These are phyloP conservation scores for Cheirogaleus medius DNA, from an alignment of 2,113 vertebrate genomes.

Conservation along the genomic window DNA sequence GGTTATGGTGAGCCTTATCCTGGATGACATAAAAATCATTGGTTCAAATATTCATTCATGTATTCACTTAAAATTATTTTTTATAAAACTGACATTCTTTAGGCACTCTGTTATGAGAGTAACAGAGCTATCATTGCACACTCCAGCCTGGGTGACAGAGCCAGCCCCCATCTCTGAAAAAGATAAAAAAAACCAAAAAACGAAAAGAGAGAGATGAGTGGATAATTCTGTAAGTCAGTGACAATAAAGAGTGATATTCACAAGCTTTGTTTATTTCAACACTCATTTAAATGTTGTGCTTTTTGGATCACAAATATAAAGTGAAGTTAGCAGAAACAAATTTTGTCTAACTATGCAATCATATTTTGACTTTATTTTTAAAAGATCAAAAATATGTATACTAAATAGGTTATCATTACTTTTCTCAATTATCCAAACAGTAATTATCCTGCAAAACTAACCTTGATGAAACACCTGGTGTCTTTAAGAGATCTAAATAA, in stretches of 20 bases:
- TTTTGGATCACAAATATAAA: neutral
- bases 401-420: slow-evolving; percentile 60
- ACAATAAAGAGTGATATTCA: neutral
- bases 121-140: no score
- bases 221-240: neutral
- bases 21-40: neutral
- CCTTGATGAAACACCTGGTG: slow-evolving; percentile 68
- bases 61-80: neutral
- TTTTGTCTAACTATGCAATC: slow-evolving; percentile 43
- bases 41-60: neutral
- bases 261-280: slow-evolving; percentile 10
- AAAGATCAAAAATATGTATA: slow-evolving; percentile 51
- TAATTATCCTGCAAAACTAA: slow-evolving; percentile 63
- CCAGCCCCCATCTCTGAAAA: no score
- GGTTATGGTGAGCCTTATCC: neutral
- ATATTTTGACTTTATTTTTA: slow-evolving; percentile 56
- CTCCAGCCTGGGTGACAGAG: no score
- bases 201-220: neutral
- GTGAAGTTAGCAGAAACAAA: slow-evolving; percentile 3
- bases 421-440: slow-evolving; percentile 68
- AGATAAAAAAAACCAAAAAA: no score
- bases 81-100: neutral
- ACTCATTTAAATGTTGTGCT: neutral
- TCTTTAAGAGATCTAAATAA: slow-evolving; percentile 58
- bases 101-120: neutral